Percentiles rank a stretch among this genome's conserved stretches.
These are phyloP conservation scores for Caenorhabditis macrosperma DNA, from an alignment of 2,888 invertebrate species.

Conservation along the genomic window DNA sequence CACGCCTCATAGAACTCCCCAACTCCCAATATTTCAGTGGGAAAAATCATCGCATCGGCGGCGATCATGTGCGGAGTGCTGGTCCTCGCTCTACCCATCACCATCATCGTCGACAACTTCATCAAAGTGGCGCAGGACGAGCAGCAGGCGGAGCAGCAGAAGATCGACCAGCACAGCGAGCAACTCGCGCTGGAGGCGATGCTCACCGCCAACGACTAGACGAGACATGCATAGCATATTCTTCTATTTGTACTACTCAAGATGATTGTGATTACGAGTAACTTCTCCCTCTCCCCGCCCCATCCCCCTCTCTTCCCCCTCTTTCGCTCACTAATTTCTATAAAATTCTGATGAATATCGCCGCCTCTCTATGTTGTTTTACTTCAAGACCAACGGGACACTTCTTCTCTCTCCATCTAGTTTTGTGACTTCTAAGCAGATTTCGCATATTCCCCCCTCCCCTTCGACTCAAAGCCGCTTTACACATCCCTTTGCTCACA, in stretches of 20 bases:
- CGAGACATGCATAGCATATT: too few relatives aligned
- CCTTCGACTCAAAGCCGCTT: slow-evolving; percentile 31
- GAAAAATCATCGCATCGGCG: slow-evolving; percentile 79
- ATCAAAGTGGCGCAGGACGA: slow-evolving; percentile 80
- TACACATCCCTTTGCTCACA: slow-evolving; percentile 22
- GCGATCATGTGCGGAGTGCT: slow-evolving; percentile 80
- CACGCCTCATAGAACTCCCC: not conserved
- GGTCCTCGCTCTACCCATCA: slow-evolving; percentile 79
- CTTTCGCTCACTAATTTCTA: slow-evolving; percentile 26
- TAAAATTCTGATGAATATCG: not conserved
- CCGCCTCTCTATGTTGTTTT: not conserved
- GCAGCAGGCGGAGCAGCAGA: slow-evolving; percentile 77
- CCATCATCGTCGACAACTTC: slow-evolving; percentile 80
- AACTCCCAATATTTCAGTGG: slow-evolving; percentile 65
- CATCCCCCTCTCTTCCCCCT: not conserved
- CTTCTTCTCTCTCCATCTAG: slow-evolving; percentile 6
- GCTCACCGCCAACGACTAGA: slow-evolving; percentile 66
- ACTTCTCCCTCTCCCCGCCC: slow-evolving; percentile 1
- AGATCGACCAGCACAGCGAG: slow-evolving; percentile 69
- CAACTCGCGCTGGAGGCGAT: slow-evolving; percentile 68
- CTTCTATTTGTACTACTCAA: slow-evolving; percentile 21
- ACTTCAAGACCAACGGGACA: slow-evolving; percentile 25
- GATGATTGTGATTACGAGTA: slow-evolving; percentile 54
- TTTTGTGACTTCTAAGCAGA: slow-evolving; percentile 29
- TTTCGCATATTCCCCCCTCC: slow-evolving; percentile 38